These are phyloP conservation scores for Caenorhabditis japonica DNA, from an alignment of 2,888 invertebrate species.

Conservation along the genomic window DNA sequence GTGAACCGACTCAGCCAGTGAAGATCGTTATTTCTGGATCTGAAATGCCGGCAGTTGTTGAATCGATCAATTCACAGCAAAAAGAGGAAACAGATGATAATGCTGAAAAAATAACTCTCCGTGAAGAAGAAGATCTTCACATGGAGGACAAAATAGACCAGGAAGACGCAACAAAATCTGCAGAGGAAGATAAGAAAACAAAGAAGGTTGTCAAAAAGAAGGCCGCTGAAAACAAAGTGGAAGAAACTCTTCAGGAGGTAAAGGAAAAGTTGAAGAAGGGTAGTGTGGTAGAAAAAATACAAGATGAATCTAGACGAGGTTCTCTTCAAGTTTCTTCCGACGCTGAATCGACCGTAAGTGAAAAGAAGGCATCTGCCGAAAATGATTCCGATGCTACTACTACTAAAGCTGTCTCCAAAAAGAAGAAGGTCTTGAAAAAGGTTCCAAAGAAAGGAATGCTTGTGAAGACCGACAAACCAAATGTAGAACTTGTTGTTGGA, in stretches of 20 bases:
- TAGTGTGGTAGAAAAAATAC: conserved; percentile 51
- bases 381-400: conserved; percentile 9
- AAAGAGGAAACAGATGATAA: conserved; percentile 25
- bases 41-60: conserved; percentile 25
- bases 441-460: conserved; percentile 23
- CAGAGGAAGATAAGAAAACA: conserved; percentile 36
- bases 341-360: conserved; percentile 33
- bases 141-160: not conserved
- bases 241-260: conserved; percentile 49
- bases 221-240: conserved; percentile 40
- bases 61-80: conserved; percentile 14
- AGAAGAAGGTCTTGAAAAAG: conserved; percentile 54
- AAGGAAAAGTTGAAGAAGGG: conserved; percentile 58
- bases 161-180: conserved; percentile 5
- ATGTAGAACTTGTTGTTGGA: conserved; percentile 43
- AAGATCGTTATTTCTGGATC: conserved; percentile 37
- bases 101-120: conserved; percentile 10
- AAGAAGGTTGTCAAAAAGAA: conserved; percentile 56
- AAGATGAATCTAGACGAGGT: conserved; percentile 52
- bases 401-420: conserved; percentile 30
- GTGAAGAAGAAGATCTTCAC: not conserved
- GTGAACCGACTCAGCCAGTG: conserved; percentile 52
- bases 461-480: conserved; percentile 38
- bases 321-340: conserved; percentile 48
- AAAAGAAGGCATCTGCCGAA: conserved; percentile 32